phyloP scores from a whole-genome alignment of 2,113 vertebrate species.

The Kryptolebias marmoratus region DNA sequence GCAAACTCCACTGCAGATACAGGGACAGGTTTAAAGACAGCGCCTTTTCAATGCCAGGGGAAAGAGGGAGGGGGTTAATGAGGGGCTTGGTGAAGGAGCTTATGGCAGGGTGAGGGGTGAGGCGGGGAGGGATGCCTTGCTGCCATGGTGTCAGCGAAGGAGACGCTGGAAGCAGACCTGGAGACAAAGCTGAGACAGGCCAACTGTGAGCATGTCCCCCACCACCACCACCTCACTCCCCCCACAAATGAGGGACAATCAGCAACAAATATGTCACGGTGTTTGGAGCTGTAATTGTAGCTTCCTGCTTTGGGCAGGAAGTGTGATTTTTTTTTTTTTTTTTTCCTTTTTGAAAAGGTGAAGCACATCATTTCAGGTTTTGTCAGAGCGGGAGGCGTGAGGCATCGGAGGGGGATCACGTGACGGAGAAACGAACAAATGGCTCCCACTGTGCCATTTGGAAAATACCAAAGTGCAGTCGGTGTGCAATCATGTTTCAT shows the following conservation, averaged over 20 bases:
- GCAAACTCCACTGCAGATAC: constrained; percentile 69
- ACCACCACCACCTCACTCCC: neutral
- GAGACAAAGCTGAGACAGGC: constrained; percentile 66
- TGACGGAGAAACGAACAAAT: constrained; percentile 67
- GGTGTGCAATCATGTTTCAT: constrained; percentile 42
- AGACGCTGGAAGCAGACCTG: constrained; percentile 59
- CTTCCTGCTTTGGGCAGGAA: constrained; percentile 50
- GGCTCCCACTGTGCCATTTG: constrained; percentile 60
- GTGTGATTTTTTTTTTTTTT: constrained; percentile 22
- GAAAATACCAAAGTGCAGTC: constrained; percentile 55
- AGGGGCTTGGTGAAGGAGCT: constrained; percentile 77
- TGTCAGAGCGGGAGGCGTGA: constrained; percentile 51
- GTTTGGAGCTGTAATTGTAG: constrained; percentile 69
- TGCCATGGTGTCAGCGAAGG: constrained; percentile 61
- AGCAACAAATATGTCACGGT: constrained; percentile 69
- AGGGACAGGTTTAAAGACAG: constrained; percentile 79
- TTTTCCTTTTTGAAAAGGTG: constrained; percentile 55
- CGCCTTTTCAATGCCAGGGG: constrained; percentile 76
- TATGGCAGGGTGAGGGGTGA: constrained; percentile 67
- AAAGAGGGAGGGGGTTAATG: constrained; percentile 76
- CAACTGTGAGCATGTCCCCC: constrained; percentile 53
- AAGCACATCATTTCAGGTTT: constrained; percentile 60
- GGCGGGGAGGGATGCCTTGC: constrained; percentile 46
- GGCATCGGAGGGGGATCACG: constrained; percentile 38
- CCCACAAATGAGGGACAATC: constrained; percentile 73